Percentiles rank a stretch among this genome's conserved stretches.
phyloP scores from a whole-genome alignment of 2,888 invertebrate species.

The Chrysolina americana region DNA sequence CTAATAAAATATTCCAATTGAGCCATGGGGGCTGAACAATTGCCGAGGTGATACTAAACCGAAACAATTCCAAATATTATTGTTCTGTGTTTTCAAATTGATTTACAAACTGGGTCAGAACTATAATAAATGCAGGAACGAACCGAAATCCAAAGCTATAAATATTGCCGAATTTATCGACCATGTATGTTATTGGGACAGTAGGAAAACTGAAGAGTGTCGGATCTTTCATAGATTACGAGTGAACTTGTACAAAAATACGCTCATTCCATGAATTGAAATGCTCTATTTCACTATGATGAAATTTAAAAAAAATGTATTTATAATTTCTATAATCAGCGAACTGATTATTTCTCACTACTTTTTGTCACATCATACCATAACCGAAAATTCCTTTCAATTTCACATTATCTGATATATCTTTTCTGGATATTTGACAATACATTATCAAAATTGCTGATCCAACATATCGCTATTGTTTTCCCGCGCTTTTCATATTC shows the following conservation, averaged over 20 bases:
- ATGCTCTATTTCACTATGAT: too few relatives aligned
- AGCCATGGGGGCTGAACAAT: background rate
- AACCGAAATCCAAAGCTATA: background rate
- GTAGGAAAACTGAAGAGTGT: background rate
- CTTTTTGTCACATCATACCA: too few relatives aligned
- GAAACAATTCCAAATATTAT: background rate
- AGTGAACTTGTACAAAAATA: constrained; percentile 4
- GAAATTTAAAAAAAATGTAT: too few relatives aligned
- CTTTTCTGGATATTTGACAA: too few relatives aligned
- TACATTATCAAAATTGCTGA: background rate
- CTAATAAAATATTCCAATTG: background rate
- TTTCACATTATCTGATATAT: too few relatives aligned
- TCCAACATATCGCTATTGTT: background rate
- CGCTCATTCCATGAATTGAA: too few relatives aligned
- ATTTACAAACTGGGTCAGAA: background rate
- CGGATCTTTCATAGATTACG: background rate
- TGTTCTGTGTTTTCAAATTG: constrained; percentile 5
- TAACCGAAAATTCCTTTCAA: too few relatives aligned
- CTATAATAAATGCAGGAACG: background rate
- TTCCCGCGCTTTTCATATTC: background rate
- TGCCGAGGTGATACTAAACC: background rate
- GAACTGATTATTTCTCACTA: too few relatives aligned
- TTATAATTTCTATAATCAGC: too few relatives aligned
- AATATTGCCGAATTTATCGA: constrained; percentile 1
- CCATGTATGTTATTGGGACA: background rate